These are phyloP conservation scores for Tetrax tetrax DNA, from an alignment of 2,113 vertebrate genomes.

Conservation along the genomic window DNA sequence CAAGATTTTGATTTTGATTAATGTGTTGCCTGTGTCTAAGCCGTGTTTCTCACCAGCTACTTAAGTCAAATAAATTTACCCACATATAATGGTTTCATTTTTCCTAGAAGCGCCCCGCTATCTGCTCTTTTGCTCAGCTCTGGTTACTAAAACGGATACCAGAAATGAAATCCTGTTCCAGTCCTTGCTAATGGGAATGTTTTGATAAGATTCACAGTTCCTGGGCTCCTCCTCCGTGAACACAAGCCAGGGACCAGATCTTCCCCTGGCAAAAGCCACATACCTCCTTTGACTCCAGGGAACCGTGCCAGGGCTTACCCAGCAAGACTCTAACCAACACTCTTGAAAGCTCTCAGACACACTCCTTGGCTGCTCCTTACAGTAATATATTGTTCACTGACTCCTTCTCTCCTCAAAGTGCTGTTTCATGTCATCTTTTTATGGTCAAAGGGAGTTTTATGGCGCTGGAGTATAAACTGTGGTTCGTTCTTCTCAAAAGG, in stretches of 20 bases:
- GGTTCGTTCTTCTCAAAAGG: background rate
- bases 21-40: background rate
- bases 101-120: background rate
- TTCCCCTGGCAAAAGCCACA: background rate
- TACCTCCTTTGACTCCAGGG: background rate
- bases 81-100: background rate
- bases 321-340: background rate
- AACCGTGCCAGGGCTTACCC: background rate
- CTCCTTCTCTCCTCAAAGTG: background rate
- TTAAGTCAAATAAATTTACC: background rate
- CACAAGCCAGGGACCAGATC: background rate
- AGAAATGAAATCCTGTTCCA: conserved; percentile 1
- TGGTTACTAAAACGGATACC: background rate
- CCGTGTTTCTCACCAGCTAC: background rate
- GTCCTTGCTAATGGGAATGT: background rate
- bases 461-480: background rate
- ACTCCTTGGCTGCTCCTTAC: background rate
- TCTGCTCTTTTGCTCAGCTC: background rate
- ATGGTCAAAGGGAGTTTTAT: background rate
- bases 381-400: background rate
- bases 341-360: background rate
- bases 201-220: conserved; percentile 17
- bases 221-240: background rate
- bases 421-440: conserved; percentile 44
- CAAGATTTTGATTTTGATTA: too few relatives aligned